A percentile compares a stretch with the other conserved stretches of the same genome.
Conservation (phyloP, 2,113 vertebrate species). For the Nanorana parkeri region DNA sequence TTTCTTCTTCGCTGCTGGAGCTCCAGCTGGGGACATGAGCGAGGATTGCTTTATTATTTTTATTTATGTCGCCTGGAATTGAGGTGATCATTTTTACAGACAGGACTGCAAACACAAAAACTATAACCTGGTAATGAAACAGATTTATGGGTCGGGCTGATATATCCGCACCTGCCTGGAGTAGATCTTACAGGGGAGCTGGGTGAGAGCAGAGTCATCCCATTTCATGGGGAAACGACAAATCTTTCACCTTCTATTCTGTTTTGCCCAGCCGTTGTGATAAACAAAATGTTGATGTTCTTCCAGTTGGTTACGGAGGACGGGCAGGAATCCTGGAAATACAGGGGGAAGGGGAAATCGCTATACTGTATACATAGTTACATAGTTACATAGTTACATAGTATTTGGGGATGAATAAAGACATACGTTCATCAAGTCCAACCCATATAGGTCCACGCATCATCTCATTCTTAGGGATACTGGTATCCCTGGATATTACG, state of each 20-base stretch:
- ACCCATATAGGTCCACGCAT: too few species aligned
- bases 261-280: neutral
- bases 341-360: too few species aligned
- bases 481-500: too few species aligned
- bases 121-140: neutral
- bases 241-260: neutral
- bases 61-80: neutral
- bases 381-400: too few species aligned
- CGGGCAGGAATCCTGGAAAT: constrained; percentile 1
- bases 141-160: neutral
- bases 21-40: too few species aligned
- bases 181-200: neutral
- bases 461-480: too few species aligned
- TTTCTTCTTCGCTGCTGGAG: too few species aligned
- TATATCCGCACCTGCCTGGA: neutral
- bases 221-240: neutral
- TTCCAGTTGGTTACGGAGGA: neutral
- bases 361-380: too few species aligned
- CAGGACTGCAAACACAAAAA: neutral
- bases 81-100: neutral
- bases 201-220: neutral
- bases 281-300: neutral
- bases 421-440: too few species aligned
- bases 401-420: too few species aligned
- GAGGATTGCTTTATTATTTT: neutral